Evolutionary conservation across 2,113 vertebrate genomes (phyloP).

Genomic region (Camelus bactrianus): DNA sequence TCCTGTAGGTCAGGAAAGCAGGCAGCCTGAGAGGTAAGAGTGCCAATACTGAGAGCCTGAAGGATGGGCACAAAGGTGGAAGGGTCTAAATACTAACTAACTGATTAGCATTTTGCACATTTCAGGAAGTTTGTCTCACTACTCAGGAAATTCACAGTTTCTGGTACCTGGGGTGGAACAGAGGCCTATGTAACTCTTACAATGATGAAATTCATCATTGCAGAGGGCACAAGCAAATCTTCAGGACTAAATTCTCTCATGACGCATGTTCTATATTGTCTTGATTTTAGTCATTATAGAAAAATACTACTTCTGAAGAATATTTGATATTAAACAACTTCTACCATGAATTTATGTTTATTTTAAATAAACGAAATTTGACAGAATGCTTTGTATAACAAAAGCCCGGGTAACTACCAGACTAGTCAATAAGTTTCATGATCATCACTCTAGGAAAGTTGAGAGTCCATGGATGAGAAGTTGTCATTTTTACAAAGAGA

Average conservation of each 20-base stretch:
- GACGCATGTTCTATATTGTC: not conserved
- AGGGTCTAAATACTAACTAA: accelerated
- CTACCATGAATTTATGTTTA: conserved; percentile 53
- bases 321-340: conserved; percentile 56
- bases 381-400: conserved; percentile 35
- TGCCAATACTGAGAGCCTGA: accelerated
- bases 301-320: conserved; percentile 24
- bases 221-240: not conserved
- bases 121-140: not conserved
- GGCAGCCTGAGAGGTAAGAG: not conserved
- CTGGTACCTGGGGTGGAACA: accelerated
- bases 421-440: not conserved
- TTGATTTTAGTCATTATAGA: conserved; percentile 50
- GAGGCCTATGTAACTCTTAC: not conserved
- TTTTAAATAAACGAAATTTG: conserved; percentile 68
- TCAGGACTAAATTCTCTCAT: conserved; percentile 24
- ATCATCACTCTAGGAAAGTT: conserved; percentile 28
- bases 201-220: not conserved
- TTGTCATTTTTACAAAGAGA: conserved; percentile 36
- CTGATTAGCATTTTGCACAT: accelerated
- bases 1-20: not conserved
- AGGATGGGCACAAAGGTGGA: accelerated
- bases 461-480: conserved; percentile 16
- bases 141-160: not conserved
- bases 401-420: not conserved